phyloP scores from a whole-genome alignment of 2,113 vertebrate species.

The Xenopus tropicalis region DNA sequence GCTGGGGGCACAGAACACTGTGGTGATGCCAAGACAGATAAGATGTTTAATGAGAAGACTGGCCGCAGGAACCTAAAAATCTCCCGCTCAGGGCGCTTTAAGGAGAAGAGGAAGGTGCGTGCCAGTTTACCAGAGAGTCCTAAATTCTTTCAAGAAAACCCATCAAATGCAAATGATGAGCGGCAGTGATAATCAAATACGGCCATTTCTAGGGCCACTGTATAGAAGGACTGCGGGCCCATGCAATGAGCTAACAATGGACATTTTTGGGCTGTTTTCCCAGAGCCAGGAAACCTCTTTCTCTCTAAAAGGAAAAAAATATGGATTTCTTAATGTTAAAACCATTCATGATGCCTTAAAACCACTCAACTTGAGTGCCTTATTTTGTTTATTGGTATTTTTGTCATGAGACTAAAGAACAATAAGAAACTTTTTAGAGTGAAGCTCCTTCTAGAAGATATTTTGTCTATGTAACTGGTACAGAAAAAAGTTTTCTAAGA shows the following conservation, averaged over 20 bases:
- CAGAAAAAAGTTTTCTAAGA: no score
- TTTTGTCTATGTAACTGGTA: no score
- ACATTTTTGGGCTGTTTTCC: no score
- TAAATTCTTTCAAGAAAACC: slow-evolving; percentile 64
- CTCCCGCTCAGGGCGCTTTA: slow-evolving; percentile 89
- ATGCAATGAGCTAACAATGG: not conserved
- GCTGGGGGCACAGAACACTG: slow-evolving; percentile 20
- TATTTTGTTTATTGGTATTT: no score
- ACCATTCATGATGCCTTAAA: no score
- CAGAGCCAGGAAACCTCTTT: no score
- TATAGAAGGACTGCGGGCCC: not conserved
- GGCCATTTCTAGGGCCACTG: not conserved
- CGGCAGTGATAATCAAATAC: slow-evolving; percentile 41
- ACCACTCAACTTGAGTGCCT: no score
- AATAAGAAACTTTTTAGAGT: no score
- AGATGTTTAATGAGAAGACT: slow-evolving; percentile 62
- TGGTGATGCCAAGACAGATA: slow-evolving; percentile 23
- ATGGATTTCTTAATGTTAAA: no score
- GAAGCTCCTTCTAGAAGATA: no score
- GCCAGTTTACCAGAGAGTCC: slow-evolving; percentile 68
- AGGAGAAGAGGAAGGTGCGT: slow-evolving; percentile 77
- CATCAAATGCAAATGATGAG: slow-evolving; percentile 38
- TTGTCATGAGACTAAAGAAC: no score
- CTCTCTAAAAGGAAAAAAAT: no score
- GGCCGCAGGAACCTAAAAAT: slow-evolving; percentile 83